These are phyloP conservation scores for Cyrtonyx montezumae DNA, from an alignment of 2,113 vertebrate species.

Conservation along the genomic window DNA sequence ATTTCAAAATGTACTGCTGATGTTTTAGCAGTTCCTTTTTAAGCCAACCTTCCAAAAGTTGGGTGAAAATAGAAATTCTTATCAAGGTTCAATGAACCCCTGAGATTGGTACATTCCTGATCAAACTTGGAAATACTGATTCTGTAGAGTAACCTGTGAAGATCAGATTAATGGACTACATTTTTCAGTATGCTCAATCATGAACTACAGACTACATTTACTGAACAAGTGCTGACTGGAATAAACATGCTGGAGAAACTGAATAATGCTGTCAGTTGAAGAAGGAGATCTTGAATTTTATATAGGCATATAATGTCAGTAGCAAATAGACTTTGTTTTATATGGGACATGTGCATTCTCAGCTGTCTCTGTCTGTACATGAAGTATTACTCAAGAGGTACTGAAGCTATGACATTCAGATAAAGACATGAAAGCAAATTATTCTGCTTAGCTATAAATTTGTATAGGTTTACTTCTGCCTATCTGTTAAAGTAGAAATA, in stretches of 20 bases:
- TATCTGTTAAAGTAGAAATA: background rate
- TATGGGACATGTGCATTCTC: background rate
- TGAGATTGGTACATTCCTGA: background rate
- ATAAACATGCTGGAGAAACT: background rate
- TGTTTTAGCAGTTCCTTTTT: background rate
- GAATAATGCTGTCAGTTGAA: background rate
- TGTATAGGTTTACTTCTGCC: background rate
- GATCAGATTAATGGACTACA: background rate
- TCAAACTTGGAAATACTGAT: background rate
- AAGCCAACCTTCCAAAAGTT: background rate
- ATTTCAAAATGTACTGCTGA: background rate
- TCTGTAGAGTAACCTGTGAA: background rate
- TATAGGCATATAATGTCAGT: background rate
- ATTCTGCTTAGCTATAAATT: background rate
- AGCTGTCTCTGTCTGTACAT: background rate
- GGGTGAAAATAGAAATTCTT: background rate
- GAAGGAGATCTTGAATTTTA: background rate
- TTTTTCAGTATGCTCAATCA: fast-evolving
- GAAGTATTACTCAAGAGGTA: background rate
- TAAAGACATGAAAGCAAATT: background rate
- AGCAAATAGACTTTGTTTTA: background rate
- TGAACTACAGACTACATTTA: background rate
- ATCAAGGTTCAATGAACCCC: background rate
- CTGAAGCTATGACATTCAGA: background rate
- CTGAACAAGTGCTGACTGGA: background rate